These are phyloP conservation scores for Actinemys pallida DNA, from an alignment of 2,113 vertebrate genomes.

Conservation along the genomic window DNA sequence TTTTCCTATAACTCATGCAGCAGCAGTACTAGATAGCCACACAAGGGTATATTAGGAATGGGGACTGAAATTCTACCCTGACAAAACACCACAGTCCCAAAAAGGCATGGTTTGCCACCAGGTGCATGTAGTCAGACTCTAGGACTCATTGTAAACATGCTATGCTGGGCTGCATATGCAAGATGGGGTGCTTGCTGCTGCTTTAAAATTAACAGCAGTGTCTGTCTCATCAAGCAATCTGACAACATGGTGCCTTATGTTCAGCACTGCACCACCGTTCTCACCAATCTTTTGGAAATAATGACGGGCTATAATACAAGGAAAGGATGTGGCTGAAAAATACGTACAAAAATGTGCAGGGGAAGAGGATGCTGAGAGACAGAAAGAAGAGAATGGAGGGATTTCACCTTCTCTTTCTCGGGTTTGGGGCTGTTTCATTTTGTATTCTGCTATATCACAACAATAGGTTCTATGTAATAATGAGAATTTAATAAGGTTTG, in stretches of 20 bases:
- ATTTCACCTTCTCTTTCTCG: neutral
- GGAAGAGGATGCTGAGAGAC: neutral
- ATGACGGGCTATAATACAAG: neutral
- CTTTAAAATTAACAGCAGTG: neutral
- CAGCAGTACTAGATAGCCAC: neutral
- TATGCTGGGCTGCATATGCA: neutral
- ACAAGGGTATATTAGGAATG: neutral
- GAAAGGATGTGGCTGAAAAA: neutral
- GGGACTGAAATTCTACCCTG: neutral
- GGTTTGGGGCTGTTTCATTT: neutral
- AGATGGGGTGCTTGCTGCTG: neutral
- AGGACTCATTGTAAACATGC: neutral
- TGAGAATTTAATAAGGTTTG: slow-evolving; percentile 21
- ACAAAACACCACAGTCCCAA: rapidly evolving
- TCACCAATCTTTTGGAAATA: neutral
- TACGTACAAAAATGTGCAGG: neutral
- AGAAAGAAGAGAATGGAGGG: neutral
- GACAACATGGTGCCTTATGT: rapidly evolving
- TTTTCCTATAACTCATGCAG: neutral
- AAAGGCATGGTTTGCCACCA: rapidly evolving
- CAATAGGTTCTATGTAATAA: neutral
- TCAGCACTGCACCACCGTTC: neutral
- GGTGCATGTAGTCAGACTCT: neutral
- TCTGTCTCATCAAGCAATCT: neutral
- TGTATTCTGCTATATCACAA: neutral